Conservation (phyloP, 2,888 invertebrate species). For the Polydesmus complanatus region DNA sequence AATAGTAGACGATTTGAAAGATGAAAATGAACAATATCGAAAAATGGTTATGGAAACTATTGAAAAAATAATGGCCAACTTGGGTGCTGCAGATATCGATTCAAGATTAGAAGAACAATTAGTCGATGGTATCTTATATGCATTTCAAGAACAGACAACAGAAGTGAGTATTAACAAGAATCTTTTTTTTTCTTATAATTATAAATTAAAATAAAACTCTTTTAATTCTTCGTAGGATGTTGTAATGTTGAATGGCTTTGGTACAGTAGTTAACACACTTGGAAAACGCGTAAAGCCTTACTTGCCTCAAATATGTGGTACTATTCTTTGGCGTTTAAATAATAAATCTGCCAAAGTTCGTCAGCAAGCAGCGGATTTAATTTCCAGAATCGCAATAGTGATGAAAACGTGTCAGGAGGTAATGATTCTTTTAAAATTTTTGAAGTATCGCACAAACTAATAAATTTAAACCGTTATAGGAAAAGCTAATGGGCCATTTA, state of each 20-base stretch:
- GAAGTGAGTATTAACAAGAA: conserved; percentile 45
- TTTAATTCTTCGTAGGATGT: conserved; percentile 54
- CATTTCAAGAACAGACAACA: conserved; percentile 99
- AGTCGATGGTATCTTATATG: conserved; percentile 97
- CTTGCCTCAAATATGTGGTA: conserved; percentile 98
- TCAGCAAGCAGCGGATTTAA: conserved; percentile 98
- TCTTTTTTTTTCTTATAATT: neutral
- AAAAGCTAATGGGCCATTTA: conserved; percentile 98
- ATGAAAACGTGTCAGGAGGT: conserved; percentile 99
- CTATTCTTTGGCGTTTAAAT: conserved; percentile 97
- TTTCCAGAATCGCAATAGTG: conserved; percentile 92
- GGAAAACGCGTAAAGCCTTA: conserved; percentile 97
- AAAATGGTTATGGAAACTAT: conserved; percentile 99
- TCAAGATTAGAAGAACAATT: conserved; percentile 95
- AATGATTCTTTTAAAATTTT: conserved; percentile 15
- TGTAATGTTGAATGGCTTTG: conserved; percentile 98
- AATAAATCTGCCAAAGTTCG: conserved; percentile 98
- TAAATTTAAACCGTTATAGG: conserved; percentile 39
- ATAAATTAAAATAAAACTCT: neutral
- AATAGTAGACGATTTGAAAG: conserved; percentile 97
- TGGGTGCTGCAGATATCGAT: conserved; percentile 97
- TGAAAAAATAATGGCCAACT: conserved; percentile 93
- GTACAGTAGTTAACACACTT: conserved; percentile 93
- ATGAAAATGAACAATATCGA: conserved; percentile 97
- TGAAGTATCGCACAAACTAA: neutral